Evolutionary conservation across 2,888 invertebrate genomes (phyloP).

Genomic region (Nemotelus pantherinus): DNA sequence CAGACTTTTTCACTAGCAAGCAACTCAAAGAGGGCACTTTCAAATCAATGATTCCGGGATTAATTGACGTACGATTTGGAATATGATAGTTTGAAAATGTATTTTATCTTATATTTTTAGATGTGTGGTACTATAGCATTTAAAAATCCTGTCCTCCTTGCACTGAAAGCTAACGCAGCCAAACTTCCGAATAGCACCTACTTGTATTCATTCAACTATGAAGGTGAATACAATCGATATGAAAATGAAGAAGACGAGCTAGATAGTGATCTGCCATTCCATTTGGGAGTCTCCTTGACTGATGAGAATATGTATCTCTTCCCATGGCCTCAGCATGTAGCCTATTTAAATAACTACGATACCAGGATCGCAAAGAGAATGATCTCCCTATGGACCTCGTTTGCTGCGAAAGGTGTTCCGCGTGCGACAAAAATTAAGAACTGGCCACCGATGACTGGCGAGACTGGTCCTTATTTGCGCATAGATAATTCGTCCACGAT

Average conservation of each 20-base stretch:
- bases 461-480: conserved; percentile 62
- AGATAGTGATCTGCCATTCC: conserved; percentile 62
- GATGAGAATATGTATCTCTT: conserved; percentile 71
- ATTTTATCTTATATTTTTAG: conserved; percentile 56
- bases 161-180: conserved; percentile 63
- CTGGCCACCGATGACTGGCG: conserved; percentile 61
- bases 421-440: conserved; percentile 55
- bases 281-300: conserved; percentile 68
- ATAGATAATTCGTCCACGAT: conserved; percentile 57
- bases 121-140: conserved; percentile 65
- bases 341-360: conserved; percentile 61
- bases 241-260: conserved; percentile 59
- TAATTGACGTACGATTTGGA: conserved; percentile 65
- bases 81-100: background rate
- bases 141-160: conserved; percentile 65
- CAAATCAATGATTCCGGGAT: conserved; percentile 63
- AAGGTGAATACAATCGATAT: conserved; percentile 64
- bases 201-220: conserved; percentile 67
- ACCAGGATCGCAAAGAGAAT: conserved; percentile 64
- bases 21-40: conserved; percentile 64
- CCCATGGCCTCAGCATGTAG: conserved; percentile 61
- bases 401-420: conserved; percentile 61
- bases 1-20: conserved; percentile 57
- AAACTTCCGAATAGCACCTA: conserved; percentile 62
- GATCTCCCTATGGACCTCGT: conserved; percentile 64